These are phyloP conservation scores for Notolepis coatsorum DNA, from an alignment of 2,797 vertebrate species.

Conservation along the genomic window DNA sequence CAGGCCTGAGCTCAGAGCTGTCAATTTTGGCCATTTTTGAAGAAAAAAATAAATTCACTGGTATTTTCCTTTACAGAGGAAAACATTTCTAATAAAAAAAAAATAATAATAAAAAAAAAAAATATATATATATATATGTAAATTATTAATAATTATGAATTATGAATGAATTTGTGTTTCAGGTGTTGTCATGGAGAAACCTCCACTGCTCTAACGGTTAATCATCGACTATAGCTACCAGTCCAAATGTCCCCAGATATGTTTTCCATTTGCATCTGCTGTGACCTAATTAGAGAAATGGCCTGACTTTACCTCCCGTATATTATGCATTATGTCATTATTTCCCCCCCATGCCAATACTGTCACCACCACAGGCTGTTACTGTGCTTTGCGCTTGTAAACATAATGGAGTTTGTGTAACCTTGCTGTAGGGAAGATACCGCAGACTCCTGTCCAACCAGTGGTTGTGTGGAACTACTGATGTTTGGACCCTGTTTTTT, in stretches of 20 bases:
- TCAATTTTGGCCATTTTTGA: too few species aligned
- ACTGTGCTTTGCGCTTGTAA: constrained; percentile 54
- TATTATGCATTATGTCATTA: constrained; percentile 41
- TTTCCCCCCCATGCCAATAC: constrained; percentile 22
- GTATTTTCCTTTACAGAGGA: too few species aligned
- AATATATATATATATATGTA: background rate
- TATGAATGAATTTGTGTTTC: background rate
- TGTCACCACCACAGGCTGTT: constrained; percentile 56
- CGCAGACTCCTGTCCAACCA: constrained; percentile 23
- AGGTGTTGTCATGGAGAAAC: constrained; percentile 1
- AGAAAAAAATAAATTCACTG: too few species aligned
- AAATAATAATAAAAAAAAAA: background rate
- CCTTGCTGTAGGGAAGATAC: constrained; percentile 68
- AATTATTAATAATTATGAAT: too few species aligned
- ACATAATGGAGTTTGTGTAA: constrained; percentile 75
- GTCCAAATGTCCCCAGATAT: constrained; percentile 39
- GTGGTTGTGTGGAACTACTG: constrained; percentile 6
- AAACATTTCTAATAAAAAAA: background rate
- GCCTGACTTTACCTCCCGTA: constrained; percentile 26
- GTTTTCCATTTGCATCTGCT: constrained; percentile 51
- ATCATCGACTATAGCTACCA: background rate
- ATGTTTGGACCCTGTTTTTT: constrained; percentile 52
- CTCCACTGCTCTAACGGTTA: background rate
- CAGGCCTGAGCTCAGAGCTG: too few species aligned
- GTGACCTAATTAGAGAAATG: constrained; percentile 62